Base-by-base conservation (phyloP, 2,888 invertebrate genomes). In the Chloroclystis v-ata region DNA sequence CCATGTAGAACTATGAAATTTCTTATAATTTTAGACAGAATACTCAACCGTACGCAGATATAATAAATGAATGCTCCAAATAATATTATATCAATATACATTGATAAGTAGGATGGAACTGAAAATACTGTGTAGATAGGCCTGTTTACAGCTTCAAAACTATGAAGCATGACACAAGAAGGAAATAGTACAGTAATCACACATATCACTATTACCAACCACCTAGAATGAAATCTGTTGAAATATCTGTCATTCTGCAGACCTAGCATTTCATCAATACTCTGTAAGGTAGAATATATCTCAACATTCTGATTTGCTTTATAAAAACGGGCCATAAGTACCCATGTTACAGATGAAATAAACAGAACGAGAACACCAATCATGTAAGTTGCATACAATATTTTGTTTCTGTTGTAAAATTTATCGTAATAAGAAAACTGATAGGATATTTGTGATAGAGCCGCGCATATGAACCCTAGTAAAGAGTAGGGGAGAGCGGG, bases 41-140 rank as follows among this genome's bases (percentile, higher is more conserved):
- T 54, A 7, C 48, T 47, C 10, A 64, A 40, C 1, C 67, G 61
- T 20, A 59, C 20, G 5, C 53, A 48, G 39, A 72, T 30, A 43
- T 60, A 67, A 43, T 64, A 57, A 4, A 72, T 49, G 24, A 67
- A 51, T 25, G 47, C 51, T 4, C 44, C 48, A 39, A 49, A 56
- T 2, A 69, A 38, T 24, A 63, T 1, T 5, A 59, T 24, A 20
- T 74, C 74, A 24, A 68, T 16, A 28, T 63, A 68, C 8, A 56
- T 44, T 4, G 48, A 37, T 5, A 54, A 10, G 11, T 53, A 30
- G 3, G 42, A 50, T 1, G 51, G 37, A 12, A 35, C 44, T 12
- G 51, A 28, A 9, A 62, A 59, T 16, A 57, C 8, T 1, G 57
- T 45, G 6, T 41, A 49, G 0, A 37, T 10, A 0, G 67, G 65